A percentile compares a stretch with the other conserved stretches of the same genome.
Evolutionary conservation across 2,888 invertebrate genomes (phyloP).

Genomic region (Acrobasis repandana): DNA sequence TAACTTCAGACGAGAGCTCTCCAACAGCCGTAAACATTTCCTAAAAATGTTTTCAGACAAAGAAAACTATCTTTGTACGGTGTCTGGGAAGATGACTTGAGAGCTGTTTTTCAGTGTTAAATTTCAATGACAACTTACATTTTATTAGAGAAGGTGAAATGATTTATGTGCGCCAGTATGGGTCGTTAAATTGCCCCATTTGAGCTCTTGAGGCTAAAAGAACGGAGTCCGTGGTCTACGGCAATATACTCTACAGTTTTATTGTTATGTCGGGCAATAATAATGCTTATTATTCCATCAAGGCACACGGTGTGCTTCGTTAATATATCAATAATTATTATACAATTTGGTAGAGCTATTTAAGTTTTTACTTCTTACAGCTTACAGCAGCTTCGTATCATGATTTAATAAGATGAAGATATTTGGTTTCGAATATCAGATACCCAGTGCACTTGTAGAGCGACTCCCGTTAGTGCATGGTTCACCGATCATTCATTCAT

Average conservation of each 20-base stretch:
- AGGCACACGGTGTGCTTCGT: constrained; percentile 33
- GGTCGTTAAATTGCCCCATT: constrained; percentile 60
- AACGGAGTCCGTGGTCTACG: constrained; percentile 49
- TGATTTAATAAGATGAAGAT: constrained; percentile 42
- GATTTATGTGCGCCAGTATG: constrained; percentile 59
- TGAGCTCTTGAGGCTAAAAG: constrained; percentile 54
- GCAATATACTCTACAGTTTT: constrained; percentile 64
- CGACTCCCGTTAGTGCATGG: constrained; percentile 73
- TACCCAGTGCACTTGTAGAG: constrained; percentile 68
- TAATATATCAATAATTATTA: constrained; percentile 26
- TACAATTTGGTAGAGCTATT: constrained; percentile 21
- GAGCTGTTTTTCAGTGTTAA: background rate
- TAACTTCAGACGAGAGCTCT: constrained; percentile 53
- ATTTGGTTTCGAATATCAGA: constrained; percentile 65
- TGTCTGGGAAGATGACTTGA: constrained; percentile 2
- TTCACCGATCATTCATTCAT: constrained; percentile 65
- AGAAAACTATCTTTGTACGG: constrained; percentile 26
- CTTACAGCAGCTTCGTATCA: too few species aligned
- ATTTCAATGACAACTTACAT: constrained; percentile 20
- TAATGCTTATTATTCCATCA: constrained; percentile 54
- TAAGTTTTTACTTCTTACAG: background rate
- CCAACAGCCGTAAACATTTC: constrained; percentile 49
- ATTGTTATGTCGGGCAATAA: constrained; percentile 58
- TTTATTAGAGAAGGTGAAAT: constrained; percentile 45
- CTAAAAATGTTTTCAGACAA: constrained; percentile 46